Base-by-base conservation (phyloP, 2,888 invertebrate species). In the Harpagoxenus sublaevis region DNA sequence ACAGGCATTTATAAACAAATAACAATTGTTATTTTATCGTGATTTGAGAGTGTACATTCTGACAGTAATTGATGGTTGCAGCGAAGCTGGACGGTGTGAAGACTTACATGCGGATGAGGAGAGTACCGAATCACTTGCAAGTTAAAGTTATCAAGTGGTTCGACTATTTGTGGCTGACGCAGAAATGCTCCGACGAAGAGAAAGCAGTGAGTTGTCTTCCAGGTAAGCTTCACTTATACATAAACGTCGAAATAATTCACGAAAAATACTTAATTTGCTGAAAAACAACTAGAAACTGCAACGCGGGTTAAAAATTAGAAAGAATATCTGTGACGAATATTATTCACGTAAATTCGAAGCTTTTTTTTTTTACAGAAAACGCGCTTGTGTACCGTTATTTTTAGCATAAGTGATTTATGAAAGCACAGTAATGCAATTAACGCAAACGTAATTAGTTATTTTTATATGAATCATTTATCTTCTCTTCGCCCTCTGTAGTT, bases 141-240 rank as follows among this genome's bases (percentile, higher is more conserved):
- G 98, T 99, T 94, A 99, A 99, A 95, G 99, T 98, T 91, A 99
- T 99, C 96, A 99, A 99, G 95, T 99, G 99, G 99, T 99, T 99
- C 96, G 99, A 99, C 96, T 99, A 99, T 95, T 96, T 99, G 94
- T 99, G 99, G 99, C 97, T 99, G 94, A 99, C 99, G 91, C 99
- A 99, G 96, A 99, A 99, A 96, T 99, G 99, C 95, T 99, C 99
- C 39, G 99, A 99, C 95, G 99, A 99, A 95, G 99, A 99, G 95
- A 98, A 97, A 95, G 98, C 98, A 84, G 98, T 99, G 92, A 98
- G 98, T 94, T 99, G 98, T 96, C 97, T 99, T 94, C 99, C 99
- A 90, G 96, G 96, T 96, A 90, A 94, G 94, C 91, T 62, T 63
- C n/a, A 8, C 9, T 51, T 2, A 18, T 9, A 23, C 1, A 31